A percentile compares a stretch with the other conserved stretches of the same genome.
Evolutionary conservation across 1,140 invertebrate species (phyloP).

Genomic region (Halyomorpha halys): DNA sequence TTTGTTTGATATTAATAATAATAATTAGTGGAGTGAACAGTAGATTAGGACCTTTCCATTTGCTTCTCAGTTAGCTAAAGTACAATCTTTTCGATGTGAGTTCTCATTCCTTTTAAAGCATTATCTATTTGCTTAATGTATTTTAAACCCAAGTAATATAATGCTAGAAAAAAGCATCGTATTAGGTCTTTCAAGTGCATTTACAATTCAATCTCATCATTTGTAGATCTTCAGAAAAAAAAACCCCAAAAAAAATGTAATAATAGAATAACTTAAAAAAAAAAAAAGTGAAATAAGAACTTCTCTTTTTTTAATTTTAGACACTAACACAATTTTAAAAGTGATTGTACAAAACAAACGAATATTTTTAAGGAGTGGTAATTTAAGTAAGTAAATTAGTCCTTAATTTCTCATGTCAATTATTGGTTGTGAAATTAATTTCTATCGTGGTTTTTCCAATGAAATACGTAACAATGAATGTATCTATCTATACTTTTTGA

Average conservation of each 20-base stretch:
- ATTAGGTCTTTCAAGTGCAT: conserved; percentile 21
- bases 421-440: conserved; percentile 19
- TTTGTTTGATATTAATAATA: conserved; percentile 11
- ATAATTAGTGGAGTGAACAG: background rate
- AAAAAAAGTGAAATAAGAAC: conserved; percentile 7
- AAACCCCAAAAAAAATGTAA: no score
- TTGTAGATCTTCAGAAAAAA: background rate
- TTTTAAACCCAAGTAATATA: conserved; percentile 4
- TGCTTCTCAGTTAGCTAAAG: conserved; percentile 17
- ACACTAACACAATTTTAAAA: background rate
- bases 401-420: conserved; percentile 18
- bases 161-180: conserved; percentile 12
- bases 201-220: conserved; percentile 11
- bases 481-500: conserved; percentile 6
- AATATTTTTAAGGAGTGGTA: conserved; percentile 12
- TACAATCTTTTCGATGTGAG: conserved; percentile 12
- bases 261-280: background rate
- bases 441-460: conserved; percentile 7
- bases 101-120: conserved; percentile 18
- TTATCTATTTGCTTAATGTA: conserved; percentile 19
- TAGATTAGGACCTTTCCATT: conserved; percentile 6
- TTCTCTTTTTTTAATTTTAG: background rate
- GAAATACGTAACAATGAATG: conserved; percentile 12
- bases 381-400: conserved; percentile 11
- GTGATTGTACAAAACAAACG: conserved; percentile 1